These are phyloP conservation scores for Micoletzkya japonica DNA, from an alignment of 2,888 invertebrate species.

Conservation along the genomic window DNA sequence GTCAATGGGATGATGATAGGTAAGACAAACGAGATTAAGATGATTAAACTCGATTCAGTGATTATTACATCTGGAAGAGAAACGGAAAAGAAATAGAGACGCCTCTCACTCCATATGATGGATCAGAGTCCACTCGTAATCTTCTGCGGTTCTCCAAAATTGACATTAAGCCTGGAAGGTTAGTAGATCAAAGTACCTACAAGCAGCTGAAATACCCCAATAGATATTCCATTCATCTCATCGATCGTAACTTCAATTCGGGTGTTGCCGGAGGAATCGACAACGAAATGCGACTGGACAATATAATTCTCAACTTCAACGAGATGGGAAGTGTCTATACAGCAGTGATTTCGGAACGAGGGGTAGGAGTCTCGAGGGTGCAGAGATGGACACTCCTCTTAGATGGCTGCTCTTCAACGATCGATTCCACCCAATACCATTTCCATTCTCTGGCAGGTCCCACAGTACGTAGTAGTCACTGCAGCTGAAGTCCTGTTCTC, in stretches of 20 bases:
- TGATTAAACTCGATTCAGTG: not conserved
- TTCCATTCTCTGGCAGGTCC: slow-evolving; percentile 63
- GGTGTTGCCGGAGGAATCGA: not conserved
- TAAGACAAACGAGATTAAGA: not conserved
- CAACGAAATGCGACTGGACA: not conserved
- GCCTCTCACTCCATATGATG: slow-evolving; percentile 18
- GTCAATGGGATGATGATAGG: not conserved
- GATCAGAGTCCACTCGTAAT: slow-evolving; percentile 1
- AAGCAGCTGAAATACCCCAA: too few species aligned
- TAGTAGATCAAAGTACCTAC: not conserved
- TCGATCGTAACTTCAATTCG: not conserved
- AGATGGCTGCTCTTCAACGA: slow-evolving; percentile 14
- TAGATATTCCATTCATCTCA: slow-evolving; percentile 10
- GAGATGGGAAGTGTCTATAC: slow-evolving; percentile 27
- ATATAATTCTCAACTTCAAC: not conserved
- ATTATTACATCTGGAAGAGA: not conserved
- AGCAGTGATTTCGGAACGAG: slow-evolving; percentile 19
- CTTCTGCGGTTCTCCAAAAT: not conserved
- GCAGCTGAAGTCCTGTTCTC: slow-evolving; percentile 67
- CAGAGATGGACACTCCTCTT: not conserved
- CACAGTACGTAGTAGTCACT: slow-evolving; percentile 67
- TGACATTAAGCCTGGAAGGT: slow-evolving; percentile 13
- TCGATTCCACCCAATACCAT: slow-evolving; percentile 39
- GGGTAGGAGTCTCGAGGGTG: not conserved
- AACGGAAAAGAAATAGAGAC: not conserved